These are phyloP conservation scores for Emydocephalus ijimae DNA, from an alignment of 2,113 vertebrate genomes.

Conservation along the genomic window DNA sequence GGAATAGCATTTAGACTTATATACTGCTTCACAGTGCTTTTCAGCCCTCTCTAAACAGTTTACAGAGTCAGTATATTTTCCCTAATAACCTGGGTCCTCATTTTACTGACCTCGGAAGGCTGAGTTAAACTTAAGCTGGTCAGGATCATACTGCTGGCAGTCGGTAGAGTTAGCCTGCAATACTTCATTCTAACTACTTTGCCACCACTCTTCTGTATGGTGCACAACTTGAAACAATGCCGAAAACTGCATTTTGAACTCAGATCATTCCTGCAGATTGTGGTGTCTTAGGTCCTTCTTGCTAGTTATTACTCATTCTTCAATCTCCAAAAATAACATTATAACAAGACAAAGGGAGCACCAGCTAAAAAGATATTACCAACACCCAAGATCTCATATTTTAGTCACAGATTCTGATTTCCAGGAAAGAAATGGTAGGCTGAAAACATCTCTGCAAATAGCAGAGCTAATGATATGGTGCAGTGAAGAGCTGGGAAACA, in stretches of 20 bases:
- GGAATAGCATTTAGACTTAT: background rate
- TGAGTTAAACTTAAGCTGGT: background rate
- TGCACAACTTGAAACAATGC: background rate
- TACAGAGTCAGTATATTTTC: background rate
- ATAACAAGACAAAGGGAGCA: background rate
- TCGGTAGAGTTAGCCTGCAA: no score
- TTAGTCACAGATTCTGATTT: background rate
- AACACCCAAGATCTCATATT: background rate
- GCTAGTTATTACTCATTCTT: background rate
- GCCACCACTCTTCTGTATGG: background rate
- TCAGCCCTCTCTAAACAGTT: background rate
- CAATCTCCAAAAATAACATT: background rate
- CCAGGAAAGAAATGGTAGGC: background rate
- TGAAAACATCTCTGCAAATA: background rate
- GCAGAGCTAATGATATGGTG: background rate
- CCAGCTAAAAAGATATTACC: no score
- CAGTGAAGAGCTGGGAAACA: background rate
- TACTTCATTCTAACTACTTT: no score
- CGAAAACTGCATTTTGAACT: background rate
- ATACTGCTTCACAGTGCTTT: background rate
- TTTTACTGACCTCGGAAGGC: background rate
- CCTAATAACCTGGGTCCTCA: no score
- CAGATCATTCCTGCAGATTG: background rate
- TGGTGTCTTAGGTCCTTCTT: background rate
- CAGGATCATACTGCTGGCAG: background rate